Evolutionary conservation across 2,797 vertebrate species (phyloP).

Genomic region (Sarcoramphus papa): DNA sequence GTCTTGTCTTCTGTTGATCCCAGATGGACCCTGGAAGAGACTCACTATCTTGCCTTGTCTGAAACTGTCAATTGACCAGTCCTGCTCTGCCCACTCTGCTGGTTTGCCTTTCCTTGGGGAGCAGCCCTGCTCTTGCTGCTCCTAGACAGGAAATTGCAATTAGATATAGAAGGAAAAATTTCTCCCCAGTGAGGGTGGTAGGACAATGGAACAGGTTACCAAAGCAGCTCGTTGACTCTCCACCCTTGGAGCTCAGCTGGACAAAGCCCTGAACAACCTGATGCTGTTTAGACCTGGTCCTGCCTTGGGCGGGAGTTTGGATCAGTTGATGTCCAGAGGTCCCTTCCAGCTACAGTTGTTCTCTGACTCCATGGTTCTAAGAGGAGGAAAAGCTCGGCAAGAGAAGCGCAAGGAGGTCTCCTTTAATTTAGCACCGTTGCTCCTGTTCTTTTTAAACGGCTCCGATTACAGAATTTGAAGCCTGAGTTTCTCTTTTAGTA

Average conservation of each 20-base stretch:
- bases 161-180: neutral
- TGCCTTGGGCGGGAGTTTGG: neutral
- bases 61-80: neutral
- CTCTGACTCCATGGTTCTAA: neutral
- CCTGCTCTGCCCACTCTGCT: neutral
- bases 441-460: neutral
- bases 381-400: neutral
- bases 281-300: neutral
- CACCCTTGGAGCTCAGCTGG: neutral
- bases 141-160: neutral
- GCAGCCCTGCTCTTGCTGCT: neutral
- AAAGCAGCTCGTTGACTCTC: neutral
- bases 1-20: neutral
- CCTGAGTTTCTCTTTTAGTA: neutral
- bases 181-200: neutral
- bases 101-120: neutral
- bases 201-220: neutral
- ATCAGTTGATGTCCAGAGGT: neutral
- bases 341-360: neutral
- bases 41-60: neutral
- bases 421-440: neutral
- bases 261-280: neutral
- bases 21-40: neutral
- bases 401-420: neutral
- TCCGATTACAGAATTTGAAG: neutral